Base-by-base conservation (phyloP, 2,113 vertebrate species). In the Drymodes brunneopygia region DNA sequence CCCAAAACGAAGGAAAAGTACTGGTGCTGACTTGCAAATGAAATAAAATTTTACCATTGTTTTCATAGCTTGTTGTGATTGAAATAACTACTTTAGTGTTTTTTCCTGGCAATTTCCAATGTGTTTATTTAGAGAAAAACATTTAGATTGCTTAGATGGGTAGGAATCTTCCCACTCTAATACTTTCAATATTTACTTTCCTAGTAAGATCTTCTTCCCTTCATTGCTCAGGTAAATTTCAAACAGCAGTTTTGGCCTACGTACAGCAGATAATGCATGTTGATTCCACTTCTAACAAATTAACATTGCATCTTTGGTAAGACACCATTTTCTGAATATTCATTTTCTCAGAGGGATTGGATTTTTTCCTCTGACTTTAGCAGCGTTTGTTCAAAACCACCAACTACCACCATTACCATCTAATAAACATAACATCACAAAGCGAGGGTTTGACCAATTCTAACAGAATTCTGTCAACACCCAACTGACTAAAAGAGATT, bases 271-370 rank as follows among this genome's bases (percentile, higher is more conserved):
- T 62, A 90, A 94, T 86, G 82, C 42, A 47, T 70, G 51, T 95
- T 86, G 81, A 90, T 23, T 93, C 42, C 4, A 2, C 25, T 94
- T 93, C 45, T 80, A 79, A 70, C 54, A 86, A 90, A 88, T 81
- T 74, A 92, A 65, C 35, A 56, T 48, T 48, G 25, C 54, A 62
- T 67, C 51, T 87, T 81, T 71, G n/a, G 57, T 90, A 86, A 82
- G 54, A 92, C 40, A 95, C 6, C 27, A 21, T 75, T 94, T 90
- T 92, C 61, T 92, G 80, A 86, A 81, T 90, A 92, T 73, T 73
- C 27, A 58, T 92, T 86, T 93, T 80, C 85, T 95, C 74, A 62
- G 57, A 69, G 22, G 71, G 29, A 47, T 18, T 86, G 38, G 18
- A 51, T 83, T 83, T 9, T 64, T 90, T 90, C 82, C 90, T 47